Evolutionary conservation across 1,140 invertebrate genomes (phyloP).

Genomic region (Camponotus floridanus): DNA sequence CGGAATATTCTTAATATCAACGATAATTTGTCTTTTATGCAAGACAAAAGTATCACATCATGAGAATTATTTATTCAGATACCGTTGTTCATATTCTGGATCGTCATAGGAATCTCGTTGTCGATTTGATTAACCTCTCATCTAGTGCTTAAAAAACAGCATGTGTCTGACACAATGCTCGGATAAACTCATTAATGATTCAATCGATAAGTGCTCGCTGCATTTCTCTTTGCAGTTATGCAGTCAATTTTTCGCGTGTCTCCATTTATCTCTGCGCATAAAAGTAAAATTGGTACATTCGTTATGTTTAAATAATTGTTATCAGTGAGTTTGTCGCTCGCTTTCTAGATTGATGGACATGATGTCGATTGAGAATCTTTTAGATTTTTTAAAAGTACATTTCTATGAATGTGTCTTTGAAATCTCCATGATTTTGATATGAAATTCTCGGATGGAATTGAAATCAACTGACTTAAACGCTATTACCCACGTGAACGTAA

Average conservation of each 20-base stretch:
- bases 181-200: constrained; percentile 31
- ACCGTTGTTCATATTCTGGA: neutral
- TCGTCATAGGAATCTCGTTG: neutral
- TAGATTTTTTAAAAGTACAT: too few species aligned
- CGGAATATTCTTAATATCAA: neutral
- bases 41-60: neutral
- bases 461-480: neutral
- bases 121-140: neutral
- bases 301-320: neutral
- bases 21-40: too few species aligned
- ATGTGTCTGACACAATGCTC: neutral
- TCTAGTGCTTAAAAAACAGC: neutral
- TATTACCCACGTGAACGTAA: neutral
- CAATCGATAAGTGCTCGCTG: neutral
- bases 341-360: neutral
- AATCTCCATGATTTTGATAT: neutral
- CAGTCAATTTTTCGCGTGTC: neutral
- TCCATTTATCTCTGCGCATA: neutral
- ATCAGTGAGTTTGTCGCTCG: too few species aligned
- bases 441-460: neutral
- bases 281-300: neutral
- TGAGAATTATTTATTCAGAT: neutral
- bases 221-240: neutral
- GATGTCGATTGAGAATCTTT: neutral
- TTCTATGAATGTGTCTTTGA: neutral